Conservation (phyloP, 2,888 invertebrate genomes). For the Cinara cedri region DNA sequence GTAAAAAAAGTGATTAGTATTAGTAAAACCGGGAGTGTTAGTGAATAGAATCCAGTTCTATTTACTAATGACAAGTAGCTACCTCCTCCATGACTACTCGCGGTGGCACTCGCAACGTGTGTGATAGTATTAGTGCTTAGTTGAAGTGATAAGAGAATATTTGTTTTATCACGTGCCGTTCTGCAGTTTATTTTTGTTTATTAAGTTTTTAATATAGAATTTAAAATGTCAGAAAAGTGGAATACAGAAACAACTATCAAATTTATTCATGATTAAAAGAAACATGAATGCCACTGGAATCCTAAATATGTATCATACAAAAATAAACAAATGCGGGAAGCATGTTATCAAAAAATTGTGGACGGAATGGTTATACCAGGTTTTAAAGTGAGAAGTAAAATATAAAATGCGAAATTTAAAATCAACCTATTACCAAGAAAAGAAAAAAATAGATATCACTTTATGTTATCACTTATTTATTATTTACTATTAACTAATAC, state of each 20-base stretch:
- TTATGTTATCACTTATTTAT: not conserved
- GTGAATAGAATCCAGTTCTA: too few relatives aligned
- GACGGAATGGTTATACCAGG: not conserved
- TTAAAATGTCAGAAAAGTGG: constrained; percentile 15
- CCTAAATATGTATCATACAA: not conserved
- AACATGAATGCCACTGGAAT: not conserved
- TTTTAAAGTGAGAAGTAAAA: constrained; percentile 15
- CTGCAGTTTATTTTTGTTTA: constrained; percentile 13
- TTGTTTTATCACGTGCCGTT: too few relatives aligned
- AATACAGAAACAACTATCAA: not conserved
- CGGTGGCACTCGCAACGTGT: too few relatives aligned
- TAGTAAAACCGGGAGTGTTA: too few relatives aligned
- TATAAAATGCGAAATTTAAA: constrained; percentile 15
- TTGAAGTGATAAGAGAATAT: too few relatives aligned
- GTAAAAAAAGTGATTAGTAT: too few relatives aligned
- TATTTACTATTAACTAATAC: constrained; percentile 2
- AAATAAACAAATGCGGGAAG: not conserved
- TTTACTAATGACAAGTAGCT: not conserved
- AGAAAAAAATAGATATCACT: constrained; percentile 6
- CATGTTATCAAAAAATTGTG: not conserved
- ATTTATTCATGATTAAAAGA: not conserved
- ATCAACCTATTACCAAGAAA: constrained; percentile 20
- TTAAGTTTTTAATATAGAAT: constrained; percentile 12
- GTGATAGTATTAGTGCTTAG: too few relatives aligned
- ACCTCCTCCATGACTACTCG: too few relatives aligned